Base-by-base conservation (phyloP, 2,113 vertebrate genomes). In the Meriones unguiculatus region DNA sequence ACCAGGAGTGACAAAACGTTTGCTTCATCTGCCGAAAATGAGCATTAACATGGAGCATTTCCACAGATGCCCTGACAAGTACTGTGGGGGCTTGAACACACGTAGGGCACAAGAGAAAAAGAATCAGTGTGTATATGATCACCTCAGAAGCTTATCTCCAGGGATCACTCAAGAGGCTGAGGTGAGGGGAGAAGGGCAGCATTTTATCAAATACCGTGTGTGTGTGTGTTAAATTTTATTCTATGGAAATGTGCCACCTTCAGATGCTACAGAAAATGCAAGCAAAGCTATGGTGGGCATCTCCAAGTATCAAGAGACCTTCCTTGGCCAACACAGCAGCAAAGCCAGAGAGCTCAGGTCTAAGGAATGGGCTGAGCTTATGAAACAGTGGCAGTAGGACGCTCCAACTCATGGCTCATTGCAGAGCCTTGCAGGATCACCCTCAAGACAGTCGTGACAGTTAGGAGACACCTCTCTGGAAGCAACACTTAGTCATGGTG, bases 1-100 rank as follows among this genome's bases (percentile, higher is more conserved):
- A 87, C 52, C 52, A n/a, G 69, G 73, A 86, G 52, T 90, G 80
- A 94, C 50, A 92, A 67, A 35, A 87, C 41, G 38, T 90, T 67
- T 67, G 59, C 84, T 59, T 65, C 95, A 50, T 25, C 50, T 91
- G 15, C 46, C 87, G 69, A 90, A 77, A 95, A 35, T 59, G 52
- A 94, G 6, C 28, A 46, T 1, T 67, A 87, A 85, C 35, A 64
- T 1, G 5, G 46, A 89, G 35, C 22, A 59, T 28, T 54, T 41
- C 73, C 81, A 69, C 32, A 72, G 46, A 70, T 18, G 78, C 8
- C 81, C 1, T n/a, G 50, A 14, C 14, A 69, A 65, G 41, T 52
- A 25, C 28, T 20, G 35, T 52, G 50, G 35, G 24, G 52, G 35
- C 14, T 18, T 2, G 62, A 64, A 32, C 41, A 67, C 17, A 32